Percentiles rank a stretch among this genome's conserved stretches.
Conservation (phyloP, 2,113 vertebrate genomes). For the Coryphaenoides rupestris region DNA sequence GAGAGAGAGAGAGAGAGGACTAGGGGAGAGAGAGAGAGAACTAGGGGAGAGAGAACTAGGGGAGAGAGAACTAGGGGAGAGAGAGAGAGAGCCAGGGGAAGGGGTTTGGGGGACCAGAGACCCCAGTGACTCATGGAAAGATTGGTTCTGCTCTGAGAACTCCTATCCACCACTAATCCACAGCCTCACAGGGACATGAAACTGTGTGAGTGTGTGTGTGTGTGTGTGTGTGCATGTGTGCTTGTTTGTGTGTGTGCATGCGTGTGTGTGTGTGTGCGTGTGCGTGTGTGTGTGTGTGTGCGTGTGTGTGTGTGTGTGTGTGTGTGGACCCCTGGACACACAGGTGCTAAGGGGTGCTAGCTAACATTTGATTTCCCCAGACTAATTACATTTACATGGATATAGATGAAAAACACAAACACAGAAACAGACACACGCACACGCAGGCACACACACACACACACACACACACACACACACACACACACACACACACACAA, state of each 20-base stretch:
- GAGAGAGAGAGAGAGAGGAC: slow-evolving; percentile 9
- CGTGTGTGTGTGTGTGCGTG: no score
- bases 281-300: no score
- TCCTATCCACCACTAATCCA: slow-evolving; percentile 58
- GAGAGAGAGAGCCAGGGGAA: slow-evolving; percentile 36
- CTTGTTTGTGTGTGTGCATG: not conserved
- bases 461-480: no score
- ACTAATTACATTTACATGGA: not conserved
- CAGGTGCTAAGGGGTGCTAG: not conserved
- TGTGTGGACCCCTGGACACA: not conserved
- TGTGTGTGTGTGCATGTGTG: not conserved
- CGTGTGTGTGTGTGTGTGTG: not conserved
- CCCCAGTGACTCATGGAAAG: slow-evolving; percentile 44
- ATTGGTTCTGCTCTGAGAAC: slow-evolving; percentile 61
- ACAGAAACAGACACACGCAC: not conserved
- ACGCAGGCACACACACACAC: no score
- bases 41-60: no score
- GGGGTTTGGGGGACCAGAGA: slow-evolving; percentile 52
- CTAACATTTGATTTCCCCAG: no score
- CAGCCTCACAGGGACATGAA: slow-evolving; percentile 37
- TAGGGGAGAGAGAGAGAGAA: no score
- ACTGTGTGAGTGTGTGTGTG: not conserved
- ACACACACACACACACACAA: not conserved
- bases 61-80: no score
- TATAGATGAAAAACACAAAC: not conserved